Conservation (phyloP, 2,113 vertebrate species). For the Anolis sagrei region DNA sequence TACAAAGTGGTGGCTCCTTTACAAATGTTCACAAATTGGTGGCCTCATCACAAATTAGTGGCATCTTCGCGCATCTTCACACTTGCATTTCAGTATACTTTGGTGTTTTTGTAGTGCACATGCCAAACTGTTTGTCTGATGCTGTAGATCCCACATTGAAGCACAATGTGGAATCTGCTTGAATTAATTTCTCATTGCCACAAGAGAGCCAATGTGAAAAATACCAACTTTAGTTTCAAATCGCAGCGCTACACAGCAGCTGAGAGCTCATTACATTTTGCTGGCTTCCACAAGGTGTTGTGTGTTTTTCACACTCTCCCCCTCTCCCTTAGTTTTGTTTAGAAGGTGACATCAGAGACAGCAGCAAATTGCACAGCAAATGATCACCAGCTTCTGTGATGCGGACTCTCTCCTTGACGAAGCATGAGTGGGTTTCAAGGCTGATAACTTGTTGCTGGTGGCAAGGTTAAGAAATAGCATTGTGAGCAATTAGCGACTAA, state of each 20-base stretch:
- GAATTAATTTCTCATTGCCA: background rate
- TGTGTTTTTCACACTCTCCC: slow-evolving; percentile 14
- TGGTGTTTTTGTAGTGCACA: too few relatives aligned
- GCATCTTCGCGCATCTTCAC: too few relatives aligned
- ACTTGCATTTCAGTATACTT: too few relatives aligned
- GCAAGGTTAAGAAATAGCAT: background rate
- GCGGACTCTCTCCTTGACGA: background rate
- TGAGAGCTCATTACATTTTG: slow-evolving; percentile 6
- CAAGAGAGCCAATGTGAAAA: background rate
- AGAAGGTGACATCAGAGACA: slow-evolving; percentile 3
- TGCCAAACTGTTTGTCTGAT: background rate
- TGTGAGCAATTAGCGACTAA: background rate
- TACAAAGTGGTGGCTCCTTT: too few relatives aligned
- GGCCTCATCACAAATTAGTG: too few relatives aligned
- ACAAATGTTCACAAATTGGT: too few relatives aligned
- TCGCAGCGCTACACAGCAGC: background rate
- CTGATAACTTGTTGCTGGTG: background rate
- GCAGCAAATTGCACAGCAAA: background rate
- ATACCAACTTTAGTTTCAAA: background rate
- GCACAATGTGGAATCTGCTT: background rate
- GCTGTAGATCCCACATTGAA: background rate
- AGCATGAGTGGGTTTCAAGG: background rate
- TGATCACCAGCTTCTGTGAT: background rate
- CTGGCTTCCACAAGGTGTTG: background rate
- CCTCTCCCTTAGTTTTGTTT: background rate